Base-by-base conservation (phyloP, 2,797 vertebrate genomes). In the Ptychadena robeensis region DNA sequence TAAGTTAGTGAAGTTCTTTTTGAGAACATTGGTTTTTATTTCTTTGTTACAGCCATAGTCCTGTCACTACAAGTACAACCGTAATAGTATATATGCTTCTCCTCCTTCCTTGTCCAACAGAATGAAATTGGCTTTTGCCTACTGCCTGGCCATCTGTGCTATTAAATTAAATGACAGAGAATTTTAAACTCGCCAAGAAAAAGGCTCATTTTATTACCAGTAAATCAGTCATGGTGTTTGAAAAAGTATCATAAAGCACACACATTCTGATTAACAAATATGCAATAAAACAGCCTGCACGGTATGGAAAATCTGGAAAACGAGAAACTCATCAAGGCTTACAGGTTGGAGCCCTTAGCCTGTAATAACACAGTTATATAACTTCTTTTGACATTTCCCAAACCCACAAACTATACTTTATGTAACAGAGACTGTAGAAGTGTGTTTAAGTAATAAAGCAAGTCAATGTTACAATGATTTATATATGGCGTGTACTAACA, bases 11-110 rank as follows among this genome's bases (percentile, higher is more conserved):
- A 74, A 48, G 70, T 75, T 84, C 65, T 57, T 74, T 68, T 67
- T 69, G 77, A 84, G 77, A 84, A 84, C 82, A 84, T 80, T 79
- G 82, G n/a, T 75, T 79, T 79, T 84, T 79, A 84, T 84, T 84
- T 74, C 70, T 76, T 84, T 75, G 77, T 80, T 84, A 48, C 32
- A 74, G 71, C 71, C 82, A 75, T 31, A 30, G 70, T 80, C 77
- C 77, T 80, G 82, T 85, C 82, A 80, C 82, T 74, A 79, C 44
- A 35, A 83, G 61, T 68, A 84, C 73, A 80, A 64, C 71, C 67
- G 77, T 74, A 80, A 84, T 64, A 84, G 70, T 74, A 61, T 80
- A 84, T 84, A 69, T 80, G 70, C 40, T 34, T 69, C 76, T 74
- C 71, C 48, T 80, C 76, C 61, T 73, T 83, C 59, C 64, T 75